Evolutionary conservation across 1,140 invertebrate species (phyloP), one percentile per base, ranked within the genome.

Genomic region (Sarcophaga peregrina): DNA sequence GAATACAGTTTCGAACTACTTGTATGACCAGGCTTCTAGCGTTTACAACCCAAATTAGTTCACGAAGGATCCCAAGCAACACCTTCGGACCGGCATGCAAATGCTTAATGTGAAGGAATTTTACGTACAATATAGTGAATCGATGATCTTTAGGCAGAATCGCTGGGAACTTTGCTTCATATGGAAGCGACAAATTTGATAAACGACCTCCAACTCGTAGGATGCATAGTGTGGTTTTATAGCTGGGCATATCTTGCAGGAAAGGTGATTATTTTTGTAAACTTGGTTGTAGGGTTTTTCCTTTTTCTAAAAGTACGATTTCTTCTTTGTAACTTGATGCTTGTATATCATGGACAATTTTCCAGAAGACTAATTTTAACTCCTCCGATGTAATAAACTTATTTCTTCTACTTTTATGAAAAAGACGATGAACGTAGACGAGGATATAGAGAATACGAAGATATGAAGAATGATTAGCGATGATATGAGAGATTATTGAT

Each of bases 51-150:
- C 75, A 78, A 50, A 15, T 48, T 15, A 13, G 8, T 46, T 46
- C 2, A 11, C 75, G 75, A 10, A 73, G 15, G 11, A 58, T n/a
- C 1, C 3, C 54, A 58, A 75, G 25, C 20, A 78, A 78, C n/a
- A 48, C 75, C 15, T 78, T 78, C 7, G 75, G 75, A 17, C 82
- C 82, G 46, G 52, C 82, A 52, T 83, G 74, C 45, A 78, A 25
- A 68, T 83, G 47, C 46, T 15, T n/a, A 11, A 13, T 17, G 20
- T 83, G 82, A 7, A 83, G 52, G 17, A 45, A 78, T 0, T 68
- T 46, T 10, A 83, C 13, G 46, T 78, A 83, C 11, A 83, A 20
- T 68, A 58, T 76, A 3, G 17, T 15, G 46, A 78, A 83, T n/a
- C 75, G 82, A 52, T 76, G 52, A 46, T 80, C 25, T 45, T 76